Conservation (phyloP, 2,113 vertebrate species). For the Cochlearius cochlearius region DNA sequence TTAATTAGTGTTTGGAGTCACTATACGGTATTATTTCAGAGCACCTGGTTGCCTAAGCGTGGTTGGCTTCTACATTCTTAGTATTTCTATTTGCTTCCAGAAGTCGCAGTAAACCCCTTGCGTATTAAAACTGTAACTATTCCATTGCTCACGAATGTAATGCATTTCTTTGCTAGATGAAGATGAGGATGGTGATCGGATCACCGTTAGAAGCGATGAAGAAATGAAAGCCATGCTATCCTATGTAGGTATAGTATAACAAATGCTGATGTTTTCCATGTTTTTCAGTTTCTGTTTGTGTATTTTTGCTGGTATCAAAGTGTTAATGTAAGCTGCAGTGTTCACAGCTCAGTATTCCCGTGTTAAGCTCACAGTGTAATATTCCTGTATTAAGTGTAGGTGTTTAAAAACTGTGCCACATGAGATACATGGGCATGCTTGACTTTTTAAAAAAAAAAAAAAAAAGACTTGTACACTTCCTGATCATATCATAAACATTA, state of each 20-base stretch:
- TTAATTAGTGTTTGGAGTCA: neutral
- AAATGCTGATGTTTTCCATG: neutral
- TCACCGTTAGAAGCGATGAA: constrained; percentile 97
- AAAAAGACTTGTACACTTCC: constrained; percentile 83
- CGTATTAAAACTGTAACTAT: accelerated
- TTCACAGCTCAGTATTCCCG: neutral
- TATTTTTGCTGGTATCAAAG: neutral
- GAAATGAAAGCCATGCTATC: constrained; percentile 99
- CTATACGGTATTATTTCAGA: accelerated
- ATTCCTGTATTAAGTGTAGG: neutral
- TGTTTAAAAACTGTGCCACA: neutral
- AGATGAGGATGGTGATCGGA: constrained; percentile 98
- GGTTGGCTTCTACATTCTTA: accelerated
- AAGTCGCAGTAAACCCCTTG: neutral
- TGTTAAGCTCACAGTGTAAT: neutral
- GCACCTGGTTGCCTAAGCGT: neutral
- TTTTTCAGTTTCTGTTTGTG: neutral
- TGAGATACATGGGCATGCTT: constrained; percentile 9
- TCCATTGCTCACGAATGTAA: neutral
- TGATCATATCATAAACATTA: constrained; percentile 95
- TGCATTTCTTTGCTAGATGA: constrained; percentile 80
- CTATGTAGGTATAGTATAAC: constrained; percentile 83
- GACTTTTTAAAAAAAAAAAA: constrained; percentile 4
- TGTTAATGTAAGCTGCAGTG: neutral
- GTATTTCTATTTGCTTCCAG: neutral